Conservation (phyloP, 2,888 invertebrate species). For the Cylloceria caligata region DNA sequence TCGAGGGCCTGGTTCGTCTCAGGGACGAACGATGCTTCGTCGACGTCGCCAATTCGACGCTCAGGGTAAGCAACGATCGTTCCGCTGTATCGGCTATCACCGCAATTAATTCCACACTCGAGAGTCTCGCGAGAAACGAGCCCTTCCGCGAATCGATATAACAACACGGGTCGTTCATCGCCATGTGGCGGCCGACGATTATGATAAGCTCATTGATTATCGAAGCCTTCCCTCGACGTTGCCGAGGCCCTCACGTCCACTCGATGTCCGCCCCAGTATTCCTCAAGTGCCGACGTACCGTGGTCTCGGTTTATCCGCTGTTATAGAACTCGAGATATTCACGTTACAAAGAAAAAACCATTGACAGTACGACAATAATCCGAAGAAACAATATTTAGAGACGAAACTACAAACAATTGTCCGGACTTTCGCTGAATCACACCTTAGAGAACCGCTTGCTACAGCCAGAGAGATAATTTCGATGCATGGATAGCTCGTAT, state of each 20-base stretch:
- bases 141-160: conserved; percentile 4
- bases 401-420: background rate
- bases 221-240: conserved; percentile 73
- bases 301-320: conserved; percentile 1
- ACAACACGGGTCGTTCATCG: conserved; percentile 22
- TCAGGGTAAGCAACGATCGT: conserved; percentile 77
- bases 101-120: background rate
- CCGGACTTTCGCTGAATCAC: conserved; percentile 8
- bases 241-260: conserved; percentile 13
- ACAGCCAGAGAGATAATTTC: background rate
- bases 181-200: conserved; percentile 54
- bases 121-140: background rate
- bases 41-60: conserved; percentile 82
- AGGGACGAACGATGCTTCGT: conserved; percentile 81
- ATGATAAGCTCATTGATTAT: conserved; percentile 78
- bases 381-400: background rate
- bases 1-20: conserved; percentile 76
- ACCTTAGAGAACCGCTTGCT: background rate
- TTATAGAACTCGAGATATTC: background rate
- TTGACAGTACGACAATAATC: background rate
- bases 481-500: background rate
- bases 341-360: background rate
- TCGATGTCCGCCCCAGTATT: conserved; percentile 28
- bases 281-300: conserved; percentile 2
- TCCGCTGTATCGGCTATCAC: background rate